A percentile compares a stretch with the other conserved stretches of the same genome.
phyloP scores from a whole-genome alignment of 2,113 vertebrate species.

The Chrysochloris asiatica region DNA sequence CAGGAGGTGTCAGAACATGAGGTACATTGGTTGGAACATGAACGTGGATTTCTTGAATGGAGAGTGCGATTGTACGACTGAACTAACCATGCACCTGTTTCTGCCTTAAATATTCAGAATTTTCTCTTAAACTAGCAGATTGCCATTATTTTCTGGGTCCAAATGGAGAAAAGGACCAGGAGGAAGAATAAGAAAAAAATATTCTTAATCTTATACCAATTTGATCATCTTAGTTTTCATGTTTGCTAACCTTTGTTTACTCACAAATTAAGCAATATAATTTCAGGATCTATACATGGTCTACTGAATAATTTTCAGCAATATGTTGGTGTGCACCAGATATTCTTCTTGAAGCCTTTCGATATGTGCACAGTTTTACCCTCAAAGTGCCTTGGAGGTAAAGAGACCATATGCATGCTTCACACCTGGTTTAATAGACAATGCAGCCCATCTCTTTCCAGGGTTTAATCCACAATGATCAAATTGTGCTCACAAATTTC shows the following conservation, averaged over 20 bases:
- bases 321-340: not conserved
- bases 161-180: not conserved
- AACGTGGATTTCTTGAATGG: not conserved
- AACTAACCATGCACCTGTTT: too few relatives aligned
- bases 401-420: too few relatives aligned
- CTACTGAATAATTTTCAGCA: not conserved
- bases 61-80: not conserved
- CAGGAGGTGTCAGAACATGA: not conserved
- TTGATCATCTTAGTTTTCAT: too few relatives aligned
- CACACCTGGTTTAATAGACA: not conserved
- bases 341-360: not conserved
- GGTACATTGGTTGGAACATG: too few relatives aligned
- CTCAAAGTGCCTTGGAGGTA: not conserved
- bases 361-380: not conserved
- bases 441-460: not conserved
- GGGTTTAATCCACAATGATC: not conserved
- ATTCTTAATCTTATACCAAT: conserved; percentile 12
- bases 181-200: not conserved
- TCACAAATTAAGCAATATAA: not conserved
- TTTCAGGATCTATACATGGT: not conserved
- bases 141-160: not conserved
- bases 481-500: too few relatives aligned
- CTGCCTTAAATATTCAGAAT: not conserved
- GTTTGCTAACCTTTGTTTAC: too few relatives aligned
- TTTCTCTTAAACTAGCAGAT: not conserved